A percentile compares a stretch with the other conserved stretches of the same genome.
These are phyloP conservation scores for Toxonevra muliebris DNA, from an alignment of 2,888 invertebrate species.

Conservation along the genomic window DNA sequence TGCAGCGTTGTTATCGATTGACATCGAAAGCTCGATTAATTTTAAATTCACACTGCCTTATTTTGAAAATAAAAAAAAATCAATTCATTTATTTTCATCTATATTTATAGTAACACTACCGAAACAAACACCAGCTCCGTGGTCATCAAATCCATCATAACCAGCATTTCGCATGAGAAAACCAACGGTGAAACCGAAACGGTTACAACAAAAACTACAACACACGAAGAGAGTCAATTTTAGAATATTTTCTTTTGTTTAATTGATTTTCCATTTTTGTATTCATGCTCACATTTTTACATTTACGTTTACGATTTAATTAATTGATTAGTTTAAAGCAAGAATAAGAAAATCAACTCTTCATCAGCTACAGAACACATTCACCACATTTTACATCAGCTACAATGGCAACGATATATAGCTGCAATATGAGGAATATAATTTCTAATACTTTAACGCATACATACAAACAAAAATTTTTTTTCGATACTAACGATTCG, in stretches of 20 bases:
- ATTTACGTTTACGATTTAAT: neutral
- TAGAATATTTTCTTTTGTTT: constrained; percentile 39
- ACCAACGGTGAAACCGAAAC: constrained; percentile 61
- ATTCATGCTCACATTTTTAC: neutral
- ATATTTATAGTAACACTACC: constrained; percentile 56
- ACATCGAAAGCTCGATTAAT: neutral
- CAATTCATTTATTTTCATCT: constrained; percentile 7
- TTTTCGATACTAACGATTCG: no score
- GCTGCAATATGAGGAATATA: neutral
- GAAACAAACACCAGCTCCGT: constrained; percentile 64
- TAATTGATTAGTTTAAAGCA: neutral
- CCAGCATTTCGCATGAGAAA: constrained; percentile 63
- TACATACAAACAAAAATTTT: no score
- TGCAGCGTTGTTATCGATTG: no score
- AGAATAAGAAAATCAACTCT: neutral
- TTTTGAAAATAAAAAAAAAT: neutral
- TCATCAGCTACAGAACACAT: neutral
- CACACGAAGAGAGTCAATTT: constrained; percentile 64
- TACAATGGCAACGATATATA: neutral
- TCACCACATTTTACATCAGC: neutral
- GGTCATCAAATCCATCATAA: constrained; percentile 64
- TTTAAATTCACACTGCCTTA: neutral
- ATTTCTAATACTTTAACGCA: neutral
- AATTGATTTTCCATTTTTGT: neutral
- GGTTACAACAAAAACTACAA: constrained; percentile 56